phyloP scores from a whole-genome alignment of 37 sponge, comb jelly and placozoan genomes.

The Cliona cf. orientalis region DNA sequence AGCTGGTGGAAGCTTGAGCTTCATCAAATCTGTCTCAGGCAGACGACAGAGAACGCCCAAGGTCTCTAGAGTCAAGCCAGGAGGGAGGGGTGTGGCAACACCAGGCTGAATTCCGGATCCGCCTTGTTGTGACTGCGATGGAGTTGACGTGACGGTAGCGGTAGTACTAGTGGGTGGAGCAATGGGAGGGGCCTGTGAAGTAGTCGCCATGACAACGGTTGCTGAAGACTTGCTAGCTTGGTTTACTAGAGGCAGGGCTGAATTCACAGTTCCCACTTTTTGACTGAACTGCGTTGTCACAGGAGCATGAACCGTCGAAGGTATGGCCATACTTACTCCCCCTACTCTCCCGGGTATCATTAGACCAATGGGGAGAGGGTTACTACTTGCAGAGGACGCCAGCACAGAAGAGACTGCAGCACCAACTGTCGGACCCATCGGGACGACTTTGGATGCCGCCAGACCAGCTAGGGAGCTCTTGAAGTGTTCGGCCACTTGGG shows the following conservation, averaged over 20 bases:
- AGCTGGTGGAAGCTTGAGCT: conserved; percentile 35
- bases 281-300: conserved; percentile 14
- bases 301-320: background rate
- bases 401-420: background rate
- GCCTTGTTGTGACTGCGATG: no score
- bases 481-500: background rate
- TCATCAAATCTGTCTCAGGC: conserved; percentile 41
- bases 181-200: background rate
- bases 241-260: background rate
- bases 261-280: no score
- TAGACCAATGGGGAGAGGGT: background rate
- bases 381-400: background rate
- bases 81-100: conserved; percentile 41
- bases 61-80: conserved; percentile 55
- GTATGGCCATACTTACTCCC: background rate
- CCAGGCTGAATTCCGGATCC: conserved; percentile 39
- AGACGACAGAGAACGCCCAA: conserved; percentile 54
- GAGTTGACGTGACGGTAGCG: background rate
- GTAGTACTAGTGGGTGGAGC: background rate
- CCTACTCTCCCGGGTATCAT: background rate
- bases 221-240: background rate
- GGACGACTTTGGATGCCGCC: background rate
- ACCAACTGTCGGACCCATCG: background rate
- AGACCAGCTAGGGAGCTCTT: background rate
- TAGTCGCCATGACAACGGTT: background rate